Base-by-base conservation (phyloP, 92 coral and sea anemone species). In the Epizoanthus scotinus region DNA sequence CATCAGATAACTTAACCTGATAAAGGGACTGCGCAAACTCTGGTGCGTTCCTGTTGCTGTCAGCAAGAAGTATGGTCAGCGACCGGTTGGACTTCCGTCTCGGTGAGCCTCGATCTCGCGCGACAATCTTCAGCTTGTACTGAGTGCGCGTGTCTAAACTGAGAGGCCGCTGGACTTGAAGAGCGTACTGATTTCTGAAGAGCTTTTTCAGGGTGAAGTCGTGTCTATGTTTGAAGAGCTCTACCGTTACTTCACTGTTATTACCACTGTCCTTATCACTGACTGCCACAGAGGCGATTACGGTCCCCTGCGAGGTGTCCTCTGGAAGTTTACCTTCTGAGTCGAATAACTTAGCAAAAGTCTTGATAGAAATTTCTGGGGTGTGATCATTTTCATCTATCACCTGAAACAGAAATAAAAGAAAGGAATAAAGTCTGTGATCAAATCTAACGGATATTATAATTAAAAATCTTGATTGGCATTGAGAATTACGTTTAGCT, bases 371-470 rank as follows among this genome's bases (percentile, higher is more conserved):
- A 19, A 96, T 93, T 55, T 74, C 75, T 12, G 99, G 99, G 13
- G 78, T 47, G 85, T 96, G 89, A 77, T 96, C 99, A 75, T 96
- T 96, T 83, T 93, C 92, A 86, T 96, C 99, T 15, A 85, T 70
- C 5, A 96, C 90, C 97, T 93, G 31, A 55, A 86, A 68, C 15
- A 6, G 47, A 69, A 66, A 36, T 59, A 18, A 70, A 40, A 17
- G 21, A 55, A 9, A 5, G 24, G 65, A 58, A 18, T 59, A 24
- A 75, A 57, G 60, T 36, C 40, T 21, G 6, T n/a, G 81, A 75
- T 59, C 59, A 59, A 21, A 75, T 58, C 69, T 75, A 57, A 36
- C 19, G 55, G 52, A 13, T 58, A 75, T 58, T 47, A 13, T 47
- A 9, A 47, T 47, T 47, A 21, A 58, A 62, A 59, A 47, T 49